Conservation (phyloP, 2,888 invertebrate species). For the Steinernema carpocapsae region DNA sequence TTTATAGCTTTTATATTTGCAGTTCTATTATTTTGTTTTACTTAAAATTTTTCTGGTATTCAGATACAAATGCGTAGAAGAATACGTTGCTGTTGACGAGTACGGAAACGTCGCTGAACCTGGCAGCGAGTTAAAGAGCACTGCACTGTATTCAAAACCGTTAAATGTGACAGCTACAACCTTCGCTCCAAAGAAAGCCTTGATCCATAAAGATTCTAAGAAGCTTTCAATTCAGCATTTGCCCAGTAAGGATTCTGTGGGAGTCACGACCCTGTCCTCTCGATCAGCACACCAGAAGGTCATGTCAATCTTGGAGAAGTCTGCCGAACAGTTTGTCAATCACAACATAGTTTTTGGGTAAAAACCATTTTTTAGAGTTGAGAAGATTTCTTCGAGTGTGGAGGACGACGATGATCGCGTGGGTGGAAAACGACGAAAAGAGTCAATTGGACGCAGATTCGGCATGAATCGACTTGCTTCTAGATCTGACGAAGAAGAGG, state of each 20-base stretch:
- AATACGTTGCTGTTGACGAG: slow-evolving; percentile 41
- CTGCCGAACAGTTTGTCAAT: not conserved
- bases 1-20: too few relatives aligned
- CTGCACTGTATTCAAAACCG: not conserved
- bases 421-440: not conserved
- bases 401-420: not conserved
- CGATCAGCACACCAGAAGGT: not conserved
- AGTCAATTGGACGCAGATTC: not conserved
- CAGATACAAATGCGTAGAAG: slow-evolving; percentile 42
- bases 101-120: slow-evolving; percentile 36
- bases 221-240: slow-evolving; percentile 18
- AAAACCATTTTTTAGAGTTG: not conserved
- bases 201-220: not conserved
- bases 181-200: not conserved
- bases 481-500: slow-evolving; percentile 1
- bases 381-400: not conserved
- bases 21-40: too few relatives aligned
- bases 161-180: not conserved
- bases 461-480: not conserved
- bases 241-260: not conserved
- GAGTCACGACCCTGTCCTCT: not conserved
- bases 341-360: not conserved
- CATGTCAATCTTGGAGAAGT: not conserved
- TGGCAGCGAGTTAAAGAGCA: not conserved
- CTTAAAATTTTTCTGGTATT: not conserved